phyloP scores from a whole-genome alignment of 2,113 vertebrate genomes.

The Hipposideros armiger region DNA sequence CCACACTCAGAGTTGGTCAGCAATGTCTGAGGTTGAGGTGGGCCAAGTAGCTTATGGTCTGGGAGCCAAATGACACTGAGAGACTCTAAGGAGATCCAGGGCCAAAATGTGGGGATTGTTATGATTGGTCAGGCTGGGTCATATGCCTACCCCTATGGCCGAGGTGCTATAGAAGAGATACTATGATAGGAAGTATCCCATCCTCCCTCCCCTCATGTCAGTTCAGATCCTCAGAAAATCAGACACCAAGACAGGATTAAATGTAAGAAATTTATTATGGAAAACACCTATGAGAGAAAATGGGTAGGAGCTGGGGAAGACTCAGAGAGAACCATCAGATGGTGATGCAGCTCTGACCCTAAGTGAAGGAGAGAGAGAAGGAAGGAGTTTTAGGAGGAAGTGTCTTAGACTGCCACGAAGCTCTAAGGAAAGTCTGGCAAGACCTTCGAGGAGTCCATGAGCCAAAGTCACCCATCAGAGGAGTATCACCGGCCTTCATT shows the following conservation, averaged over 20 bases:
- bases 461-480: neutral
- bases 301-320: neutral
- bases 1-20: neutral
- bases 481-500: neutral
- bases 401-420: neutral
- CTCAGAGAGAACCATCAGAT: neutral
- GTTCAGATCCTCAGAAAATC: conserved; percentile 17
- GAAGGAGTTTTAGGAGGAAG: neutral
- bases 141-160: neutral
- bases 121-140: neutral
- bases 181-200: neutral
- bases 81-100: neutral
- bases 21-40: neutral
- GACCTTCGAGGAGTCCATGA: neutral
- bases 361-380: neutral
- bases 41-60: neutral
- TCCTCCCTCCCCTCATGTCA: neutral
- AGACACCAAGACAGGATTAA: neutral
- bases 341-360: neutral
- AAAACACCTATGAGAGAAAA: conserved; percentile 32
- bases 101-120: neutral
- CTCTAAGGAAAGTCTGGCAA: neutral
- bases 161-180: neutral
- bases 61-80: neutral
- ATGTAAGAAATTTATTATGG: neutral